Evolutionary conservation across 2,797 vertebrate species (phyloP), one percentile per base, ranked within the genome.

Genomic region (Anolis apletophallus): DNA sequence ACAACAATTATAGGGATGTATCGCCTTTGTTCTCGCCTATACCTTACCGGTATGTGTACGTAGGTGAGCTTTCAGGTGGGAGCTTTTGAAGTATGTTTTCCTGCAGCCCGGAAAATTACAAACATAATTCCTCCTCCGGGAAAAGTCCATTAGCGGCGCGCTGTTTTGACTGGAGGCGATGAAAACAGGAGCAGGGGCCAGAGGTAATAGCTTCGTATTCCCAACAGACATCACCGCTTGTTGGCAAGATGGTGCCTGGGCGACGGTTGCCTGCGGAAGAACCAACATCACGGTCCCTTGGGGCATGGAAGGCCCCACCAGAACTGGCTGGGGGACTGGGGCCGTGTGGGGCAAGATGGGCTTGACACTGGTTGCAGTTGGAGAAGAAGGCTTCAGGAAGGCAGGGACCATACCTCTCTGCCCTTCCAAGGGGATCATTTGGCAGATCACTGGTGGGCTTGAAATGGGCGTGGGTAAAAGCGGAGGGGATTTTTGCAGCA

Each of bases 81-180:
- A 99, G 75, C 99, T 99, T 96, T 99, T 99, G 95, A 99, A 99
- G 93, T 99, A 99, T 0, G 99, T 99, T 95, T 99, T 99, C 94
- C 97, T 98, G 95, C 99, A 99, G 79, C 98, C 98, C 0, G 97
- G 96, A 84, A 98, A 99, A 94, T 93, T 97, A 88, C 99, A 99
- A 55, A 99, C 93, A 0, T 99, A 99, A 93, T 98, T 99, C 3
- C 99, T 97, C 59, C 98, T 95, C 84, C 99, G 97, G 32, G 97
- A 98, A 88, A 99, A 98, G 94, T 99, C 98, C 36, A 97, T 90
- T 94, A 98, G 97, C 26, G 97, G 94, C 29, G 93, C 0, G 0
- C 96, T 93, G 91, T 94, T 96, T 91, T 97, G 97, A 76, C 97
- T 97, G 0, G 98, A 96, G 1, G 98, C 91, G n/a, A 99, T 95